A percentile compares a stretch with the other conserved stretches of the same genome.
Evolutionary conservation across 2,888 invertebrate species (phyloP).

Genomic region (Calameuta filiformis): DNA sequence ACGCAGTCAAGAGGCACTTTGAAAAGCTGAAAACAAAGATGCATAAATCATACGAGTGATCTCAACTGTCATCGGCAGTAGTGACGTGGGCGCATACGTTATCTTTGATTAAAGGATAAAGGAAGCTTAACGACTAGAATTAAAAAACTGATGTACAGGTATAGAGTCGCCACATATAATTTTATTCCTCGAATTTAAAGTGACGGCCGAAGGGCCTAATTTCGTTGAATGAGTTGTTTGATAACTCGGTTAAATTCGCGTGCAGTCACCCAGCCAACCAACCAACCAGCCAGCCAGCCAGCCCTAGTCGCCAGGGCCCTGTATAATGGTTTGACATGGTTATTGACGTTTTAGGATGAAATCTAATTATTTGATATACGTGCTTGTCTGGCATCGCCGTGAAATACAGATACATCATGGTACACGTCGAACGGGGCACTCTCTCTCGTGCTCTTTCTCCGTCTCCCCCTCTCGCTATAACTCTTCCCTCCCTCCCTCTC

Average conservation of each 20-base stretch:
- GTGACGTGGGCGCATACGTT: background rate
- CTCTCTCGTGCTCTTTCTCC: conserved; percentile 9
- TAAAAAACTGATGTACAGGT: background rate
- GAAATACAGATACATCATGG: conserved; percentile 46
- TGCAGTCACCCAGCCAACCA: conserved; percentile 30
- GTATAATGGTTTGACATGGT: conserved; percentile 64
- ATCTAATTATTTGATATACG: conserved; percentile 64
- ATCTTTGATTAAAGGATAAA: background rate
- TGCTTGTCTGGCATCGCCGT: conserved; percentile 42
- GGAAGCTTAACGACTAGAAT: background rate
- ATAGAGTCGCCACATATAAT: conserved; percentile 43
- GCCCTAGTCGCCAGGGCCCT: conserved; percentile 48
- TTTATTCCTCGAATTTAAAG: conserved; percentile 63
- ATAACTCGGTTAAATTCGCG: conserved; percentile 62
- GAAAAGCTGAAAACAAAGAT: background rate
- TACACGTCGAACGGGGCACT: background rate
- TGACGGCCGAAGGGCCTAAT: conserved; percentile 57
- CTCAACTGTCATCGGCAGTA: background rate
- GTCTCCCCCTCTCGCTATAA: conserved; percentile 7
- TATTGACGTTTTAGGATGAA: conserved; percentile 64
- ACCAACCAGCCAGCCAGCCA: conserved; percentile 29
- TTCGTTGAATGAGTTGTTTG: conserved; percentile 66
- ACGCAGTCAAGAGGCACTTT: background rate
- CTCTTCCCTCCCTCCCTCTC: too few species aligned
- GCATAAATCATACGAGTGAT: background rate